Conservation (phyloP, 2,797 vertebrate genomes). For the Sebastes miniatus region DNA sequence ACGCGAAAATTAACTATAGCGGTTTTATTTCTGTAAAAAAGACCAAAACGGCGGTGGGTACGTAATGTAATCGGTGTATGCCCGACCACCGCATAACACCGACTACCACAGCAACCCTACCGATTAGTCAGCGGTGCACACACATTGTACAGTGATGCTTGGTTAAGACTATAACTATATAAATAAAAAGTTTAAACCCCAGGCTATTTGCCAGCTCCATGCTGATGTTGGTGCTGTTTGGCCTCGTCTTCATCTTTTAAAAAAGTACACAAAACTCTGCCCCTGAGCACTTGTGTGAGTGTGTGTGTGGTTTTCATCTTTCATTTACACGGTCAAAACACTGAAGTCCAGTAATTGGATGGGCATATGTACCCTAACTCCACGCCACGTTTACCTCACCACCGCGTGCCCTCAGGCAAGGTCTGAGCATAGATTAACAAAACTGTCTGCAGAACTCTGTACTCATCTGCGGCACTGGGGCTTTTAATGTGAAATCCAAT, state of each 20-base stretch:
- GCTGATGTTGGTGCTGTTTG: constrained; percentile 21
- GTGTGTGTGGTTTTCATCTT: constrained; percentile 42
- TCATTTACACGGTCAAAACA: constrained; percentile 55
- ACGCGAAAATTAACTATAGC: too few species aligned
- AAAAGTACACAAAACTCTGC: constrained; percentile 15
- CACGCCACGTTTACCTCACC: constrained; percentile 62
- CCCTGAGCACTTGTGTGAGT: constrained; percentile 7
- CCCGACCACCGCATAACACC: too few species aligned
- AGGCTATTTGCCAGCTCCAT: background rate
- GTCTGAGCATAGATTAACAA: constrained; percentile 74
- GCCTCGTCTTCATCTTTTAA: constrained; percentile 3
- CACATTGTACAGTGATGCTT: constrained; percentile 6
- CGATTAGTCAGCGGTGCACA: constrained; percentile 27
- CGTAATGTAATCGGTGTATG: too few species aligned
- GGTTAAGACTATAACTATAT: background rate
- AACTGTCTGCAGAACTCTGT: constrained; percentile 67
- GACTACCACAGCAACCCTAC: background rate
- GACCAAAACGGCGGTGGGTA: too few species aligned
- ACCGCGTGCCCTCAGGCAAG: constrained; percentile 64
- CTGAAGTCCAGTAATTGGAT: constrained; percentile 68
- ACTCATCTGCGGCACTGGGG: constrained; percentile 50
- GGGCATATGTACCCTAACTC: constrained; percentile 68
- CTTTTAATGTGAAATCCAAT: constrained; percentile 78
- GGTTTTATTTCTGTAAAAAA: too few species aligned
- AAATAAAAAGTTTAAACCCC: constrained; percentile 23